Conservation (phyloP, 2,797 vertebrate genomes). For the Antrozous pallidus region DNA sequence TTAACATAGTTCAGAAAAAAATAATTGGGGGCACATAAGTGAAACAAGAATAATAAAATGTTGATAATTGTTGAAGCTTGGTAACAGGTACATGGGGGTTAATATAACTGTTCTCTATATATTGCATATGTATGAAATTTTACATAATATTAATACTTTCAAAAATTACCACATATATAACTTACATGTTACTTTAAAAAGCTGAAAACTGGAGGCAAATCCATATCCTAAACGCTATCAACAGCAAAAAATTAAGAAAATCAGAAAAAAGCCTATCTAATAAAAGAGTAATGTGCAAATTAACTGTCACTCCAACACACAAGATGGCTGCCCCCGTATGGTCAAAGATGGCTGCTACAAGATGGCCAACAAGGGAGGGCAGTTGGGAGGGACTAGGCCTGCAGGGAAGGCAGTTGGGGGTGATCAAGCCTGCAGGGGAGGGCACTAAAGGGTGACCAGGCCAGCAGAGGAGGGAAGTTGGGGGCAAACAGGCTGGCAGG, state of each 20-base stretch:
- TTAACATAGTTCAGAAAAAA: background rate
- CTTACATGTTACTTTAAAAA: constrained; percentile 26
- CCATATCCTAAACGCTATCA: background rate
- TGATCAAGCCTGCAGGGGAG: no score
- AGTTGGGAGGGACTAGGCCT: no score
- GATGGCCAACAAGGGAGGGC: no score
- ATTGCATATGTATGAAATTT: background rate
- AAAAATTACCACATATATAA: background rate
- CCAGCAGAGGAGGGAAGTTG: no score
- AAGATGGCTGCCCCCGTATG: no score
- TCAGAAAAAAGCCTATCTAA: background rate
- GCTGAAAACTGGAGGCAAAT: background rate
- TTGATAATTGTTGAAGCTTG: background rate
- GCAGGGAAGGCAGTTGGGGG: no score
- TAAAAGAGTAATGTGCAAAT: no score
- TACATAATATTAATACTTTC: constrained; percentile 1
- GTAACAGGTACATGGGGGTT: background rate
- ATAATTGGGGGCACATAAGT: rapidly evolving
- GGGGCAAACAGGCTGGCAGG: no score
- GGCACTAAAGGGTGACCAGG: no score
- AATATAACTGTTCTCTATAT: background rate
- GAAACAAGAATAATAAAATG: background rate
- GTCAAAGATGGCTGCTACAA: no score
- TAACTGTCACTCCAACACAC: no score
- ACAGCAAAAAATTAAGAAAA: background rate